A percentile compares a stretch with the other conserved stretches of the same genome.
Evolutionary conservation across 2,113 vertebrate genomes (phyloP).

Genomic region (Corapipo altera): DNA sequence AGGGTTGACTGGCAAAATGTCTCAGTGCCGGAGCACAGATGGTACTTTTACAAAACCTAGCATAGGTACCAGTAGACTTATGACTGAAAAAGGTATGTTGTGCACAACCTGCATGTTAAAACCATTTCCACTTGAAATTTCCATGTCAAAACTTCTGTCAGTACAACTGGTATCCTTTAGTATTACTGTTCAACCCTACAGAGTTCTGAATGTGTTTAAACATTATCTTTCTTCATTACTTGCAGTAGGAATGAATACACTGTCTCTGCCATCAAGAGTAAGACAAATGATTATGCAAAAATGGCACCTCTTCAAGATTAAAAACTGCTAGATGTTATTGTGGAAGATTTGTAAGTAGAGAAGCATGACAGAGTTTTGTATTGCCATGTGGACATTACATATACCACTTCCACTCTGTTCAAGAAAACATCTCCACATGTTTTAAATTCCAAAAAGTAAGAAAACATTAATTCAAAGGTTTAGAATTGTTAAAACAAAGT

Average conservation of each 20-base stretch:
- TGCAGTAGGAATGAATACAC: background rate
- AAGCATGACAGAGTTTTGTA: background rate
- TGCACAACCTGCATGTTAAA: background rate
- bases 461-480: background rate
- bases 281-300: background rate
- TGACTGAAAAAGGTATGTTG: background rate
- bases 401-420: background rate
- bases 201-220: background rate
- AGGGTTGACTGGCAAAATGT: slow-evolving; percentile 35
- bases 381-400: fast-evolving
- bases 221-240: background rate
- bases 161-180: background rate
- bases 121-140: background rate
- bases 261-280: background rate
- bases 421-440: background rate
- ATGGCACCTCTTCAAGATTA: background rate
- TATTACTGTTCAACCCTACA: background rate
- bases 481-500: background rate
- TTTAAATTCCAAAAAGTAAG: background rate
- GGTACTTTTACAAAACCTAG: slow-evolving; percentile 35
- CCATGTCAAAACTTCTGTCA: background rate
- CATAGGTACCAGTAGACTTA: background rate
- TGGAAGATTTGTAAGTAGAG: background rate
- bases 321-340: background rate
- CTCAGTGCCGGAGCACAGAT: slow-evolving; percentile 35